These are phyloP conservation scores for Sebastes taczanowskii DNA, from an alignment of 2,797 vertebrate genomes.

Conservation along the genomic window DNA sequence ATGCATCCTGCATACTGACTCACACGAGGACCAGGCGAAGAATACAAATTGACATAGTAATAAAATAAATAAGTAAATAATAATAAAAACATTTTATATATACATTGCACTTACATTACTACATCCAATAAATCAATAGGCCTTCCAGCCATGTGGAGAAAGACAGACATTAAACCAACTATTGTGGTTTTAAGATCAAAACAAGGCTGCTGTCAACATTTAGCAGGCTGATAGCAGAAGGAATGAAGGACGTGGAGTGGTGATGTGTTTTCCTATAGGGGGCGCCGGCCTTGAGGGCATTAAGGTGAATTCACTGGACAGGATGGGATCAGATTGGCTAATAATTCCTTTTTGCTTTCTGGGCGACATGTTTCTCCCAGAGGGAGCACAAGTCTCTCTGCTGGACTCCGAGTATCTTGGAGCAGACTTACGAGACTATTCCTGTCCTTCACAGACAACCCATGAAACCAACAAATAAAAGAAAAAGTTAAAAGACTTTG, in stretches of 20 bases:
- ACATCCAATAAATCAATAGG: no score
- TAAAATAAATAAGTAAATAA: no score
- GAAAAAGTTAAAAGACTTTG: neutral
- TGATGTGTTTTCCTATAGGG: neutral
- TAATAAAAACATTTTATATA: no score
- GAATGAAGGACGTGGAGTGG: neutral
- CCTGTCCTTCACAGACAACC: neutral
- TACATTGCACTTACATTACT: no score
- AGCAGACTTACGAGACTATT: neutral
- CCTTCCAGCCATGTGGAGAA: no score
- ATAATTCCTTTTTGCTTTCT: neutral
- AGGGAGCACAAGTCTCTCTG: neutral
- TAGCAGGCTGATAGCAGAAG: neutral
- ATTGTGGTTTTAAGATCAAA: no score
- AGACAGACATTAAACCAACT: no score
- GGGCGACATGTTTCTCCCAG: neutral
- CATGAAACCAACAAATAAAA: neutral
- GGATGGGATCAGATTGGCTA: neutral
- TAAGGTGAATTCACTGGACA: neutral
- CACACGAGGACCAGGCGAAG: no score
- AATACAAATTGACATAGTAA: no score
- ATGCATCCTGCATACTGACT: no score
- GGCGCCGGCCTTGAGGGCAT: neutral
- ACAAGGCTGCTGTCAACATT: no score
- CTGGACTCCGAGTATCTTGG: neutral